Base-by-base conservation (phyloP, 2,113 vertebrate species). In the Crotalus helleri region DNA sequence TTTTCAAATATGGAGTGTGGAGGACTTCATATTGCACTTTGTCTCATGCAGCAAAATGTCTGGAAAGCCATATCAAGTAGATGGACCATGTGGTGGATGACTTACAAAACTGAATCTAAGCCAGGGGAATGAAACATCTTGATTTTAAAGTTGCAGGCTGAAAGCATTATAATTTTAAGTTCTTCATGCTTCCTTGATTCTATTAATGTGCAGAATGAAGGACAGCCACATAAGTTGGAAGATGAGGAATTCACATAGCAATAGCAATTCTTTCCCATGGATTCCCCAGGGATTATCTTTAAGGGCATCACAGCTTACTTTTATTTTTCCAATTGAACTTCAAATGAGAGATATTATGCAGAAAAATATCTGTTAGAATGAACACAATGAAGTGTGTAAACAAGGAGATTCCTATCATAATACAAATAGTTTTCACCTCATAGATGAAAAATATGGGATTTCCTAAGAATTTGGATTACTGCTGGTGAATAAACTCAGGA, bases 81-180 rank as follows among this genome's bases (percentile, higher is more conserved):
- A 90, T 87, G 91, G 94, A 91, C 6, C 11, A 53, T 44, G 10
- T 69, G 21, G 61, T 24, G 94, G 92, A 9, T 69, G 58, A 88
- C 7, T 33, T 13, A 88, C 5, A 7, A 10, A 64, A n/a, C 46
- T 64, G 19, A 81, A 81, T 81, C 39, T 7, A 81, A 81, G 6
- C 17, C 74, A 44, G 17, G 6, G n/a, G 17, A 39, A 81, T 44
- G 39, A 81, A 81, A 81, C 69, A 19, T 44, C 33, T 81, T 8
- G 3, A 81, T 44, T 44, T 44, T 81, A 21, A 33, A 11, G 11
- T 64, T 49, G 19, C 58, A 69, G 21, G 23, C 46, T 88, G 91
- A n/a, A 21, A 64, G 24, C 33, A 24, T 24, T 88, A 69, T 87
- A 64, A 64, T 33, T 10, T 49, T 61, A 33, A 19, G 49, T 87